Evolutionary conservation across 2,888 invertebrate species (phyloP).

Genomic region (Mesoligia furuncula): DNA sequence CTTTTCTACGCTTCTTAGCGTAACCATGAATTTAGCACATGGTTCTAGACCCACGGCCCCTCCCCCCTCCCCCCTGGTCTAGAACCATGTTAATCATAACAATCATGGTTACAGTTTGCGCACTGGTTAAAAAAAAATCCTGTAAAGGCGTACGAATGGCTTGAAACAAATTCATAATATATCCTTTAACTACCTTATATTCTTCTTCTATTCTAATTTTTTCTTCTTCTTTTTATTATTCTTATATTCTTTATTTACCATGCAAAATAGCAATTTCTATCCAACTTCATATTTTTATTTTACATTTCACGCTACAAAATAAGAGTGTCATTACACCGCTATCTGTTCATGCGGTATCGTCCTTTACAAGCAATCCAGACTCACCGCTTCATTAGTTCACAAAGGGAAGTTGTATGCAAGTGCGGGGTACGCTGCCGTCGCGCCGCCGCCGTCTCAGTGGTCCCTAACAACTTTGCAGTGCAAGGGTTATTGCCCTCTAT

Average conservation of each 20-base stretch:
- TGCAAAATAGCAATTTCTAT: background rate
- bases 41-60: no score
- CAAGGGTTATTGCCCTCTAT: conserved; percentile 49
- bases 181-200: no score
- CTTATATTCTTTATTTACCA: background rate
- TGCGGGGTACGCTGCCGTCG: conserved; percentile 25
- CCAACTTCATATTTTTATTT: conserved; percentile 29
- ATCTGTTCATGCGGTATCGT: conserved; percentile 54
- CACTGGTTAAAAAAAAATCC: no score
- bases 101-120: no score
- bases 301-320: conserved; percentile 30
- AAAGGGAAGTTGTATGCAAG: conserved; percentile 58
- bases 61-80: no score
- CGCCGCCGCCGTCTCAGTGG: conserved; percentile 26
- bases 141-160: background rate
- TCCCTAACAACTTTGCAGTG: conserved; percentile 35
- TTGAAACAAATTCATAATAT: background rate
- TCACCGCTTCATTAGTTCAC: conserved; percentile 59
- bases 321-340: conserved; percentile 33
- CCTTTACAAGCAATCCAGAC: conserved; percentile 55
- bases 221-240: no score
- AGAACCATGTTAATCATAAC: no score
- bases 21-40: no score
- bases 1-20: no score
- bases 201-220: no score